These are phyloP conservation scores for Octonoba sinensis DNA, from an alignment of 2,888 invertebrate species.

Conservation along the genomic window DNA sequence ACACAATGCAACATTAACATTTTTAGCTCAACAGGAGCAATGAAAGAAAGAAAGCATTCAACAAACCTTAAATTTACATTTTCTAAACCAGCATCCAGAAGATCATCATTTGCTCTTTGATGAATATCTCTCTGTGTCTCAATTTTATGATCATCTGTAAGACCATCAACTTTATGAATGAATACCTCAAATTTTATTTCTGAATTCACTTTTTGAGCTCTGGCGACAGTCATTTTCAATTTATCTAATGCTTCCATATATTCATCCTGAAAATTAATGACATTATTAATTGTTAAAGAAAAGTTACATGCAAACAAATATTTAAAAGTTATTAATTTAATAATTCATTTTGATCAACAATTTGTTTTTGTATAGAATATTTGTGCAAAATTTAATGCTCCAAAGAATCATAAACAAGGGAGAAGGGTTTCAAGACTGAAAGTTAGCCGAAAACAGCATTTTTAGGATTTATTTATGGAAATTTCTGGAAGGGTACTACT, in stretches of 20 bases:
- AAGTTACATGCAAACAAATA: background rate
- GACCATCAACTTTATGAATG: conserved; percentile 98
- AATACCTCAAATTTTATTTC: conserved; percentile 97
- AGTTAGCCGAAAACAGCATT: no score
- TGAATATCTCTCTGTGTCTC: conserved; percentile 99
- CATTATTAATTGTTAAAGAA: background rate
- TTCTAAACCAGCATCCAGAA: conserved; percentile 77
- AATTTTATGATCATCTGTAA: conserved; percentile 99
- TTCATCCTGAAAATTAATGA: conserved; percentile 82
- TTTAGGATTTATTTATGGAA: no score
- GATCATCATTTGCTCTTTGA: conserved; percentile 94
- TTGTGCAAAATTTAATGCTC: no score
- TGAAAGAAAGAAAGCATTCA: background rate
- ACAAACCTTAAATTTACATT: conserved; percentile 80
- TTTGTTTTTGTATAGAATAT: no score
- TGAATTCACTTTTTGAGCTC: conserved; percentile 95
- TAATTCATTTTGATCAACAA: no score
- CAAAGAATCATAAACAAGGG: no score
- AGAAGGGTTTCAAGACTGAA: no score
- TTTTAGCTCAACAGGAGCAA: background rate
- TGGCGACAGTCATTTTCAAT: conserved; percentile 91
- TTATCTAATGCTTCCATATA: conserved; percentile 95
- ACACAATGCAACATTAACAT: background rate
- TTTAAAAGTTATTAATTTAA: background rate
- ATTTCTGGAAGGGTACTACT: no score